These are phyloP conservation scores for Urocolius indicus DNA, from an alignment of 2,113 vertebrate genomes.

Conservation along the genomic window DNA sequence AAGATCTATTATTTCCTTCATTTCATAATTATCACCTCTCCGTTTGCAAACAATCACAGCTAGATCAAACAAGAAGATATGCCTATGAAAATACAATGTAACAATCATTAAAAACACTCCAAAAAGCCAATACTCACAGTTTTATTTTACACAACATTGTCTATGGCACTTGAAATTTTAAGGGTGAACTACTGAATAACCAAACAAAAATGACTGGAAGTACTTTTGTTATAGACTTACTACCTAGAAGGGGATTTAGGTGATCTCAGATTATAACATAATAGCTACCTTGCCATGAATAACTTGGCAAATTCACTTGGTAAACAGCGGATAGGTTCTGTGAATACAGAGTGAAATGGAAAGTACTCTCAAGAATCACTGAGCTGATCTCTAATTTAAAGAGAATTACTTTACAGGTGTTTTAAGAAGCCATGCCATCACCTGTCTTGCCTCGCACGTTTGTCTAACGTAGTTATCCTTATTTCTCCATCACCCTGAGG, in stretches of 20 bases:
- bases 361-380: not conserved
- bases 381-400: not conserved
- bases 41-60: conserved; percentile 96
- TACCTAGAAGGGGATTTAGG: not conserved
- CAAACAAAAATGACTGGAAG: not conserved
- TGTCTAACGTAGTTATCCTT: conserved; percentile 91
- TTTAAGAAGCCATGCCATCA: conserved; percentile 63
- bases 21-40: conserved; percentile 95
- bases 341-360: not conserved
- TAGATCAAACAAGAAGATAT: conserved; percentile 95
- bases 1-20: conserved; percentile 98
- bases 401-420: not conserved
- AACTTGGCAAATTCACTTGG: not conserved
- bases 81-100: conserved; percentile 77
- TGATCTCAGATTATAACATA: not conserved
- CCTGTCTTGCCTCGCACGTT: conserved; percentile 96
- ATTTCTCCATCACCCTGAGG: conserved; percentile 97
- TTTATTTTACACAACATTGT: not conserved
- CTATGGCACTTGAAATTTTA: not conserved
- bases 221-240: not conserved
- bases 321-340: not conserved
- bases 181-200: not conserved
- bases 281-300: not conserved
- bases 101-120: not conserved
- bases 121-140: not conserved